Conservation (phyloP, 2,797 vertebrate species). For the Dromococcyx pavoninus region DNA sequence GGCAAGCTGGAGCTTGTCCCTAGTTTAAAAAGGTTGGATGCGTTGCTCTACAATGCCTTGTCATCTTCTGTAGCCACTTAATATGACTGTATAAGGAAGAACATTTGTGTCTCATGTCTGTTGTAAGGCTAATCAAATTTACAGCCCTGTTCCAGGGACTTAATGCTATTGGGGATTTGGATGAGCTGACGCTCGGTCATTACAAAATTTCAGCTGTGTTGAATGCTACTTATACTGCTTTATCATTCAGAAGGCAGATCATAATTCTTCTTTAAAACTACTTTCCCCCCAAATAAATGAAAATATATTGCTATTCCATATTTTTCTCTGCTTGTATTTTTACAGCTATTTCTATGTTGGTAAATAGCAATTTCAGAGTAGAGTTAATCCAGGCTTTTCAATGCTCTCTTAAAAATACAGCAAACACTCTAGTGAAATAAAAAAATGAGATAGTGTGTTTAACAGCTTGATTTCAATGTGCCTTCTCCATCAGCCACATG, state of each 20-base stretch:
- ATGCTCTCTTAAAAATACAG: constrained; percentile 51
- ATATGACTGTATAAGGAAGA: constrained; percentile 20
- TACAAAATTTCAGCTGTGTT: constrained; percentile 61
- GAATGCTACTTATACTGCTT: constrained; percentile 51
- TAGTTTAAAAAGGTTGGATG: background rate
- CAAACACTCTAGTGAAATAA: constrained; percentile 51
- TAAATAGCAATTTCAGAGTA: constrained; percentile 59
- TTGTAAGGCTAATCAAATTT: constrained; percentile 58
- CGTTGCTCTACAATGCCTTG: background rate
- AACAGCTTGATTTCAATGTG: constrained; percentile 57
- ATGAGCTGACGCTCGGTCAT: constrained; percentile 47
- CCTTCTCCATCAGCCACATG: constrained; percentile 21
- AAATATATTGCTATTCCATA: constrained; percentile 48
- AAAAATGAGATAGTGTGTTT: constrained; percentile 38
- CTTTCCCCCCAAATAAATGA: constrained; percentile 52
- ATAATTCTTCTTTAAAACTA: constrained; percentile 60
- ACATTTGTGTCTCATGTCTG: constrained; percentile 42
- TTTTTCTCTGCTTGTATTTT: constrained; percentile 44
- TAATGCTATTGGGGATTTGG: constrained; percentile 56
- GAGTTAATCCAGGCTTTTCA: constrained; percentile 60
- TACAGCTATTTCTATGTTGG: constrained; percentile 61
- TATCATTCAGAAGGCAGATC: constrained; percentile 52
- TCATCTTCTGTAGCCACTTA: constrained; percentile 36
- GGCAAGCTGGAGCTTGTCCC: background rate
- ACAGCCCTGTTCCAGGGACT: constrained; percentile 26